Percentiles rank a stretch among this genome's conserved stretches.
phyloP scores from a whole-genome alignment of 1,140 invertebrate genomes.

The roundworm (Caenorhabditis elegans) region WBcel235 BX284602.5:169501-170000 shows the following conservation, averaged over 20 bases:
- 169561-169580: constrained; percentile 94
- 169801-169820: neutral
- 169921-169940: neutral
- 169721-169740: too few species aligned
- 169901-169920: neutral
- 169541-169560: constrained; percentile 84
- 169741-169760: too few species aligned
- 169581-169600: constrained; percentile 95
- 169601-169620: constrained; percentile 90
- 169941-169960: neutral
- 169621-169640: constrained; percentile 69
- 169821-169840: neutral
- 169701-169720: too few species aligned
- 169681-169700: too few species aligned
- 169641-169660: constrained; percentile 39
- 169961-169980: neutral
- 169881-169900: neutral
- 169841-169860: neutral
- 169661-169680: constrained; percentile 21
- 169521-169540: too few species aligned
- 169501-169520: too few species aligned
- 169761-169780: too few species aligned
- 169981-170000: neutral
- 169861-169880: neutral
- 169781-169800: too few species aligned